Evolutionary conservation across 2,113 vertebrate genomes (phyloP), one percentile per base, ranked within the genome.

Genomic region (Pluvialis apricaria): DNA sequence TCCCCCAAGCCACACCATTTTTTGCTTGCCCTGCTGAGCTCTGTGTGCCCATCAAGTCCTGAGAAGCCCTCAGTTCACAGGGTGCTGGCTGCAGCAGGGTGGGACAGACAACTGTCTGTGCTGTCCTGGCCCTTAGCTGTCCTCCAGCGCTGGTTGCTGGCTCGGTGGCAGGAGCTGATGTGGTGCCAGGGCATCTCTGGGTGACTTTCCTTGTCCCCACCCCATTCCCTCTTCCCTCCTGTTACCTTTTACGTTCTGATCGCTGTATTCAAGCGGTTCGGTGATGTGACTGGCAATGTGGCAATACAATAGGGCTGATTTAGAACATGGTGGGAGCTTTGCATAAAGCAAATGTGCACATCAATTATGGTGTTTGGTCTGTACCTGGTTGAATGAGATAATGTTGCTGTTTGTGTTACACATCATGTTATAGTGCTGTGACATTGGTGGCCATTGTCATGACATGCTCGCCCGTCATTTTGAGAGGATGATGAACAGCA

Each of bases 1-100:
- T 82, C 26, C 8, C 51, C 32, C 16, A 51, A 2, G 57, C 40
- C 10, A 28, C 0, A 0, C 24, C 9, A 0, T 13, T 72, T 82
- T 36, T 65, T 40, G 15, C 29, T 44, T 78, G 58, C 15, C 7
- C 52, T 69, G 34, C 44, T 83, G 62, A 72, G 75, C 13, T 64
- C 32, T 42, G 6, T 0, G 0, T 54, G 36, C 8, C 45, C 31
- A 9, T 57, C 16, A 22, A 11, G 24, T 25, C 31, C 52, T 49
- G 49, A 49, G 73, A 51, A 82, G 31, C 38, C n/a, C 19, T 8
- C 4, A 15, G 42, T n/a, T 71, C 26, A 13, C 28, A 32, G 40
- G 38, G 38, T 38, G 12, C 42, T 68, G 45, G 20, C 57, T 57
- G 49, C 21, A 40, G 52, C 40, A 20, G 34, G 29, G 16, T 60